Base-by-base conservation (phyloP, 2,113 vertebrate species). In the Narcine bancroftii region DNA sequence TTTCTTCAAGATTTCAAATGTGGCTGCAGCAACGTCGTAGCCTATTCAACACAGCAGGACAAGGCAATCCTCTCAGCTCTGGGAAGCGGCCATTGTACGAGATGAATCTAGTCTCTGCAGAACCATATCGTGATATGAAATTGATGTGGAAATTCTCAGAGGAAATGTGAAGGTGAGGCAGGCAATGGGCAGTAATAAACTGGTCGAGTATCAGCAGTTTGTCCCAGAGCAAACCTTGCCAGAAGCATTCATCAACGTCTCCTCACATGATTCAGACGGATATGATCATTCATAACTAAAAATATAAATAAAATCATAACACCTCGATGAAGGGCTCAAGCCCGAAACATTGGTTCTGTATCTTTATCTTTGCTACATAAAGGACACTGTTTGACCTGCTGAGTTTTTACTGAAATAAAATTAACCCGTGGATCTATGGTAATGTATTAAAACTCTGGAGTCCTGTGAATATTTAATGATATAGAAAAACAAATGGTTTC, bases 1-100 rank as follows among this genome's bases (percentile, higher is more conserved):
- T 98, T 96, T 60, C 33, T 87, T 87, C n/a, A 17, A 60, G 36
- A n/a, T 60, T 87, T 19, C 2, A 21, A 87, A 87, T n/a, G n/a
- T 60, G 6, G 56, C 81, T 60, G 53, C 17, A 36, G 4, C 53
- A 53, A 81, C 36, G n/a, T 39, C 5, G n/a, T n/a, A 17, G 17
- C 13, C 36, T 39, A 53, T 81, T 47, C 77, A 50, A 81, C 9
- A 33, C 79, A 87, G 36, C 50, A 56, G 26, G 79, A 36, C n/a
- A 21, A 87, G 15, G 7, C 4, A 13, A 33, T 19, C 13, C 6
- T 7, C 81, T 63, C 53, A 39, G 81, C 15, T 60, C 53, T 56
- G 29, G 1, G 81, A 50, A 83, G 50, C 29, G 33, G 47, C 79
- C 50, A 85, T 60, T 36, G 13, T n/a, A 19, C 26, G 53, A 85